phyloP scores from a whole-genome alignment of 1,140 invertebrate species.

The Eueides isabella region DNA sequence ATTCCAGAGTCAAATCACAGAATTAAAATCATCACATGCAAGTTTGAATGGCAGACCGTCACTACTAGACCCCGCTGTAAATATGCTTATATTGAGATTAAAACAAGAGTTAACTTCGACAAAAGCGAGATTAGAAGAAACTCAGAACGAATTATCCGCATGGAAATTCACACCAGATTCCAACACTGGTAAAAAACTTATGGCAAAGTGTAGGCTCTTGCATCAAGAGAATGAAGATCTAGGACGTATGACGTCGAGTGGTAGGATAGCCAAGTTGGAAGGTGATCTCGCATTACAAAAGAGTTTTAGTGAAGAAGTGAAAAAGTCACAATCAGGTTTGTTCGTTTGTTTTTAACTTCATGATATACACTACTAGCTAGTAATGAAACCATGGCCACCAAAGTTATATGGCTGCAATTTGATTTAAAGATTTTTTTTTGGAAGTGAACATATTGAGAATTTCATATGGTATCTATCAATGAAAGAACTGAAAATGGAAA shows the following conservation, averaged over 20 bases:
- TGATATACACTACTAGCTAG: too few relatives aligned
- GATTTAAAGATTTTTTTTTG: too few relatives aligned
- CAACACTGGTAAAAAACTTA: constrained; percentile 97
- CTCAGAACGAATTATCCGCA: constrained; percentile 97
- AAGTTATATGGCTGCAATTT: too few relatives aligned
- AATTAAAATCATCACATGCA: constrained; percentile 92
- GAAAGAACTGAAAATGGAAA: too few relatives aligned
- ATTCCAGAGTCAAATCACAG: constrained; percentile 93
- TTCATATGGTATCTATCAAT: too few relatives aligned
- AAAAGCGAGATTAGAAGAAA: constrained; percentile 96
- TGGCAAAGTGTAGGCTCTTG: constrained; percentile 98
- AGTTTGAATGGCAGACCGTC: constrained; percentile 89
- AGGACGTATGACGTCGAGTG: constrained; percentile 97
- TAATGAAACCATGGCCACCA: too few relatives aligned
- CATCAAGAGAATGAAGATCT: constrained; percentile 99
- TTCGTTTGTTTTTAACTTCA: constrained; percentile 13
- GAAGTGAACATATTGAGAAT: too few relatives aligned
- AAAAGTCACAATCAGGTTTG: constrained; percentile 97
- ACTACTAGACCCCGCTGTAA: constrained; percentile 97
- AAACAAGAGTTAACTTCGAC: constrained; percentile 95
- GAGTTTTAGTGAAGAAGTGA: constrained; percentile 97
- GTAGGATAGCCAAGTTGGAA: constrained; percentile 96
- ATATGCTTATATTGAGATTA: constrained; percentile 95
- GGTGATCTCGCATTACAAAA: constrained; percentile 97
- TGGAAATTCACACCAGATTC: constrained; percentile 99